Base-by-base conservation (phyloP, 2,797 vertebrate species). In the Bufotes viridis region DNA sequence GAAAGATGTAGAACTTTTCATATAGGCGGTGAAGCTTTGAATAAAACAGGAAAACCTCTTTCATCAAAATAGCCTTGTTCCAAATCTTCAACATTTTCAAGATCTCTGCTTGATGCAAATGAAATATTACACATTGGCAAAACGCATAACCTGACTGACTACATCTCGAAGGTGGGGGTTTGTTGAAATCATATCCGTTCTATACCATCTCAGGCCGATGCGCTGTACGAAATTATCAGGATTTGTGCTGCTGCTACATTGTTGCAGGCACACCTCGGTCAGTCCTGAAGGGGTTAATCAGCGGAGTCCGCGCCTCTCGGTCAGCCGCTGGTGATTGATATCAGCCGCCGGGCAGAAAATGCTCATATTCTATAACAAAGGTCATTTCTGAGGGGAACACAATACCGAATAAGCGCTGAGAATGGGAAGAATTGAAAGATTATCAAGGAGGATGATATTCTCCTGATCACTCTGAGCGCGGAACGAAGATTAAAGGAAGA, bases 401-500 rank as follows among this genome's bases (percentile, higher is more conserved):
- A 18, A 82, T 29, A 13, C n/a, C 8, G 51, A 60, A 84, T 57
- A 57, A 55, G 15, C 9, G 18, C 29, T 42, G 55, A 42, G 18
- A 65, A 82, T 55, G 51, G 17, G 15, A 53, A 67, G 80, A 67
- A 67, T 67, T 55, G 67, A 4, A 72, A 58, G 17, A 84, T 72
- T 74, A 72, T 84, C 81, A 82, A 67, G 80, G n/a, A 69, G 51
- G 65, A 69, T 72, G 69, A 83, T 83, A 72, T 83, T 69, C 81
- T 65, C 26, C 78, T 58, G 87, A 89, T 85, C 72, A 78, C 63
- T 70, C 15, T 2, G 10, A 26, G 78, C 26, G 20, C 11, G n/a
- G 67, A 88, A 34, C 34, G 55, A 81, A 81, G 78, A 85, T 85
- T 75, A 81, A 49, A 42, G 67, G 76, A 63, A 89, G 70, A 86